These are phyloP conservation scores for Microchrysa polita DNA, from an alignment of 2,888 invertebrate genomes.

Conservation along the genomic window DNA sequence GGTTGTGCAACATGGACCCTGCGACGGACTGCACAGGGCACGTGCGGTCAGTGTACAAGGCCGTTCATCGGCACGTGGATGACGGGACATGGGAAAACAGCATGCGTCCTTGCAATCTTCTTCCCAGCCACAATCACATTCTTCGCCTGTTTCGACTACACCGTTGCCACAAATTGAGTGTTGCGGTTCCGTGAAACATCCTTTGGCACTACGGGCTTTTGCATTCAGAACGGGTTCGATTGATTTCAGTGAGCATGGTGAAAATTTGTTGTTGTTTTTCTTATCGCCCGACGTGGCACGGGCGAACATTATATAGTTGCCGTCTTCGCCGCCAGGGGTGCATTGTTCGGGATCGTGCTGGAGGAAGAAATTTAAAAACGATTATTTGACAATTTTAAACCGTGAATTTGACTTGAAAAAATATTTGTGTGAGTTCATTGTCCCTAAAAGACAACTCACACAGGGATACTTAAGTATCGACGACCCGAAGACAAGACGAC, in stretches of 20 bases:
- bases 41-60: slow-evolving; percentile 87
- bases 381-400: too few relatives aligned
- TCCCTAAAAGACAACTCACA: neutral
- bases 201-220: slow-evolving; percentile 88
- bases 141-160: slow-evolving; percentile 95
- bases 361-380: slow-evolving; percentile 54
- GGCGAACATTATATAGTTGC: slow-evolving; percentile 99
- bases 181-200: slow-evolving; percentile 94
- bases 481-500: neutral
- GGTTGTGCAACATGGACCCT: slow-evolving; percentile 95
- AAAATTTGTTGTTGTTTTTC: slow-evolving; percentile 97
- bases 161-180: slow-evolving; percentile 98
- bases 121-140: slow-evolving; percentile 99
- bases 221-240: slow-evolving; percentile 92
- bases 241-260: slow-evolving; percentile 90
- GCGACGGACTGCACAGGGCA: slow-evolving; percentile 62
- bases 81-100: slow-evolving; percentile 89
- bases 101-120: slow-evolving; percentile 94
- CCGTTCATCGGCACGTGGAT: slow-evolving; percentile 79
- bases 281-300: slow-evolving; percentile 98
- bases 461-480: too few relatives aligned
- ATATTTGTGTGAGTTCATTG: neutral
- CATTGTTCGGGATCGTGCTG: slow-evolving; percentile 96
- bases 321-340: slow-evolving; percentile 94
- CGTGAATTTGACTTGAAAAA: neutral